Conservation (phyloP, 2,797 vertebrate genomes). For the Pangasius djambal region DNA sequence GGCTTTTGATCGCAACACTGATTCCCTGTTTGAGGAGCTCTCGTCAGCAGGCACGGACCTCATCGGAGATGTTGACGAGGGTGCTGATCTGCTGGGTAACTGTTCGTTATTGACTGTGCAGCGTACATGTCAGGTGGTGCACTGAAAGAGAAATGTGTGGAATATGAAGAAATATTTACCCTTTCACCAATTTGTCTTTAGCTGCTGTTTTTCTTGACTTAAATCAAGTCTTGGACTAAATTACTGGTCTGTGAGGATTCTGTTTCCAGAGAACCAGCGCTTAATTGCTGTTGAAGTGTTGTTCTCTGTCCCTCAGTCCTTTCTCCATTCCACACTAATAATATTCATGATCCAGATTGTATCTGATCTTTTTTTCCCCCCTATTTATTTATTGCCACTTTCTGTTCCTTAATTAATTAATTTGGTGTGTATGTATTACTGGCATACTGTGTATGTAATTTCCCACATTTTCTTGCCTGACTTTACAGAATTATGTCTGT, state of each 20-base stretch:
- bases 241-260: neutral
- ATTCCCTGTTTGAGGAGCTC: constrained; percentile 96
- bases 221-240: neutral
- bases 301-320: too few relatives aligned
- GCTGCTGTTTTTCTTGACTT: neutral
- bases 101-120: neutral
- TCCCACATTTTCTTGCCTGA: neutral
- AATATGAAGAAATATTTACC: neutral
- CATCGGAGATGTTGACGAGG: constrained; percentile 95
- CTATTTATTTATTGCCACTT: neutral
- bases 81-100: constrained; percentile 94
- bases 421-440: neutral
- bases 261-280: neutral
- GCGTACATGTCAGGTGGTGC: too few relatives aligned
- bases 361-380: neutral
- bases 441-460: neutral
- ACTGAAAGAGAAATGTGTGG: neutral
- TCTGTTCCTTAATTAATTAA: neutral
- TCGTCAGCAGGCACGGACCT: constrained; percentile 94
- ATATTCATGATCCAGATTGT: neutral
- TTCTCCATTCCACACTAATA: neutral
- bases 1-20: constrained; percentile 93
- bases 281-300: neutral
- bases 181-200: neutral
- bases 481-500: neutral